phyloP scores from a whole-genome alignment of 92 coral and sea anemone genomes.

The Diadumene lineata region DNA sequence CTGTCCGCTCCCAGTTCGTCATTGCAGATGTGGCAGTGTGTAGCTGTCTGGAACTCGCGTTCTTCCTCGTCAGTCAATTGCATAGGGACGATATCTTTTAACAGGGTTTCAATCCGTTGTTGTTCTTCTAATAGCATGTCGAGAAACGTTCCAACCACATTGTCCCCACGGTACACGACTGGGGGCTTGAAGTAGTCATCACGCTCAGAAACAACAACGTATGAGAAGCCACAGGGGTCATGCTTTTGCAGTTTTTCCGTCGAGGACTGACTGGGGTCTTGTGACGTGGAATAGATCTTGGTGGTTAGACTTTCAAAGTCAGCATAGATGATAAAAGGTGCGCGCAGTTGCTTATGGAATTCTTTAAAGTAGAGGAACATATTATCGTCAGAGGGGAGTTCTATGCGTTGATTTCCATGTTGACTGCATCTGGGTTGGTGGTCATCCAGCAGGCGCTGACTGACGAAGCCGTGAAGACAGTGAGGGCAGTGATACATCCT shows the following conservation, averaged over 20 bases:
- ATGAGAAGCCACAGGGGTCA: background rate
- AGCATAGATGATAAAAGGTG: background rate
- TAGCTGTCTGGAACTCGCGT: background rate
- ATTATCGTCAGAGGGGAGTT: background rate
- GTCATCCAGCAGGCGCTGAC: no score
- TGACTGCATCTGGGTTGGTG: background rate
- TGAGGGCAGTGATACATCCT: no score
- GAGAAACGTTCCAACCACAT: background rate
- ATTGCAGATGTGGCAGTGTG: background rate
- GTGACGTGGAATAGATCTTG: background rate
- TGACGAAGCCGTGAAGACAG: no score
- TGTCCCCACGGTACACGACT: background rate
- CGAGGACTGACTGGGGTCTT: background rate
- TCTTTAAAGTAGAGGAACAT: background rate
- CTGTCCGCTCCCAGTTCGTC: background rate
- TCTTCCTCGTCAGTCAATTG: background rate
- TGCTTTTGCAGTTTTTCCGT: background rate
- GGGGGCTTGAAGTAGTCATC: background rate
- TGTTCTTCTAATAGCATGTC: background rate
- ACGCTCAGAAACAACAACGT: background rate
- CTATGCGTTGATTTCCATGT: background rate
- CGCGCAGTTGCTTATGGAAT: background rate
- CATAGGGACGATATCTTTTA: background rate
- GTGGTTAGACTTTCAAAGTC: background rate
- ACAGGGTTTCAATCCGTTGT: background rate